Evolutionary conservation across 2,797 vertebrate species (phyloP), one percentile per base, ranked within the genome.

Genomic region (Nasua narica): DNA sequence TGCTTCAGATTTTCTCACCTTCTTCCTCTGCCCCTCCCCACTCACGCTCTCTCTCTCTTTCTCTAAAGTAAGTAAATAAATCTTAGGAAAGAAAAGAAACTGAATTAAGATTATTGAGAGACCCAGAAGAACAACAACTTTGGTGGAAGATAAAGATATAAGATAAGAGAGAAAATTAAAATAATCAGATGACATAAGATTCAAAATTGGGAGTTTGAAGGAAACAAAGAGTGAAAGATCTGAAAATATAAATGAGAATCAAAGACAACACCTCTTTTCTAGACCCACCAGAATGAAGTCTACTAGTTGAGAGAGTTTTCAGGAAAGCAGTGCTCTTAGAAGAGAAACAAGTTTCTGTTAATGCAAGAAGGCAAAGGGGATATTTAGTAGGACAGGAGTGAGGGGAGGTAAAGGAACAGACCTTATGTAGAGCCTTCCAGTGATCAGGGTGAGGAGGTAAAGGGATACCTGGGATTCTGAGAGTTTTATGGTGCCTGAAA

Each of bases 361-460:
- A 37, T 27, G 7, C 14, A 50, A 62, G 29, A 87, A 32, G 12
- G 11, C 10, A 27, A 29, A 4, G 2, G 2, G 1, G 15, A 2
- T 35, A 29, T 60, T 54, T 60, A 72, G 52, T 7, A 29, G 14
- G 0, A 1, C 13, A 81, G 14, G 70, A 58, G 7, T 13, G 21
- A 50, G 40, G 4, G 14, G 35, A 43, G 13, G 8, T 14, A 37
- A 54, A 54, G 37, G 5, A 58, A 54, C 1, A 3, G 23, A 18
- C 15, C 19, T 25, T 7, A 27, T 2, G 3, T 18, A 60, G 32
- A 58, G 1, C 0, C 5, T 48, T 40, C n/a, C 0, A 48, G n/a
- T 32, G 23, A 84, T 27, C 18, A 62, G 27, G 15, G 16, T 14
- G 7, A 7, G 12, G 19, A 35, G 18, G 3, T 25, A 29, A 46